phyloP scores from a whole-genome alignment of 2,888 invertebrate genomes.

The Fabriciana adippe region DNA sequence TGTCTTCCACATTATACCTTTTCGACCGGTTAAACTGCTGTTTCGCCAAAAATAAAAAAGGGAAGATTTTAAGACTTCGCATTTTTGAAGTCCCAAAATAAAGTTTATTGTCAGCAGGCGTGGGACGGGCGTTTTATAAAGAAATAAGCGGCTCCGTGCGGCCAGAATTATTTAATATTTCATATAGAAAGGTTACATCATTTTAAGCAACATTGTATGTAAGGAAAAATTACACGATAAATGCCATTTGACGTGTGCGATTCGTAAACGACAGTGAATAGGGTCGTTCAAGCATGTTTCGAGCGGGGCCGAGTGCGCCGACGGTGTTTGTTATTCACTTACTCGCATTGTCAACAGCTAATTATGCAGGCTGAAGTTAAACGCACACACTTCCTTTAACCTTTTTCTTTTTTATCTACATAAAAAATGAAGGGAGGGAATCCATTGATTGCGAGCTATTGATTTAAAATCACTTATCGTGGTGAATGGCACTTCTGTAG shows the following conservation, averaged over 20 bases:
- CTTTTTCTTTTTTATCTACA: slow-evolving; percentile 36
- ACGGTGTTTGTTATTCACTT: slow-evolving; percentile 46
- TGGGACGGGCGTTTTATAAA: slow-evolving; percentile 55
- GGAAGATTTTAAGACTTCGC: slow-evolving; percentile 56
- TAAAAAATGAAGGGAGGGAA: slow-evolving; percentile 35
- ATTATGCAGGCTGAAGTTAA: slow-evolving; percentile 42
- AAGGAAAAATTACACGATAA: slow-evolving; percentile 19
- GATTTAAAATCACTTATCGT: slow-evolving; percentile 39
- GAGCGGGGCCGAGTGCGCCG: slow-evolving; percentile 38
- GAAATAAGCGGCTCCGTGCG: slow-evolving; percentile 10
- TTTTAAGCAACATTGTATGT: slow-evolving; percentile 31
- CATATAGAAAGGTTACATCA: slow-evolving; percentile 31
- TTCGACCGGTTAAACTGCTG: slow-evolving; percentile 59
- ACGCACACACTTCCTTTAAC: slow-evolving; percentile 43
- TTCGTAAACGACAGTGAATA: slow-evolving; percentile 21
- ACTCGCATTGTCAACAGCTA: slow-evolving; percentile 45
- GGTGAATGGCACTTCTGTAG: slow-evolving; percentile 36
- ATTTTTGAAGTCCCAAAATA: slow-evolving; percentile 67
- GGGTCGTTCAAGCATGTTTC: slow-evolving; percentile 34
- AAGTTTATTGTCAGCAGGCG: slow-evolving; percentile 69
- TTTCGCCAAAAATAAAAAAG: slow-evolving; percentile 60
- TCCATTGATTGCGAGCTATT: slow-evolving; percentile 39
- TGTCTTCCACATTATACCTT: slow-evolving; percentile 52
- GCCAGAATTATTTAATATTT: slow-evolving; percentile 20
- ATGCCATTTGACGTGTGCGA: slow-evolving; percentile 26